Evolutionary conservation across 2,888 invertebrate species (phyloP), one percentile per base, ranked within the genome.

Genomic region (Andrena camellia): DNA sequence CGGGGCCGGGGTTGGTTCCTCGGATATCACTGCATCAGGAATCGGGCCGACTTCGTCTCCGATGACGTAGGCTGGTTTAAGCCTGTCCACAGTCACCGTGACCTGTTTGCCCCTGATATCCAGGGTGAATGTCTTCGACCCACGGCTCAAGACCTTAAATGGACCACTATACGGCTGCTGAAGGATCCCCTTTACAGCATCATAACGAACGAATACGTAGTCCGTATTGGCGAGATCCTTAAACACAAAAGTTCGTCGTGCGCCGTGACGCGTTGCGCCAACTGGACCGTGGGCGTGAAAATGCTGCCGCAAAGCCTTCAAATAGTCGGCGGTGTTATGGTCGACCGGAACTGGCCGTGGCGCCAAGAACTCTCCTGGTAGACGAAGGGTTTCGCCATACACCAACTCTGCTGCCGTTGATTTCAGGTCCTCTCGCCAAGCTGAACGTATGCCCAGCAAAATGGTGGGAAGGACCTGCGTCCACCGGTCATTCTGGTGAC

Each of bases 341-440:
- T 3, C n/a, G 1, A 17, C 1, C 10, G 33, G 8, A 8, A 7
- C 1, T 1, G 23, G 2, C 10, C 10, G 7, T 0, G 23, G 5
- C 2, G 23, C 5, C 17, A 89, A 79, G 59, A 90, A 88, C 59
- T 90, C 90, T 10, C 88, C 90, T 0, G 90, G 92, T 13, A 94
- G 50, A 1, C 89, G 83, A 5, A 93, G 63, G 0, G 84, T 62
- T 52, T 84, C 81, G 0, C 93, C 92, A 71, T 91, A 93, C 0
- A 93, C 84, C 64, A 93, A 73, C 59, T 92, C 90, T 0, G 93
- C 90, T 33, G 92, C 76, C 2, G 91, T 90, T 7, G 89, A 81
- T 29, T 88, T 67, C 2, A 92, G 35, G 73, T 93, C 91, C 52
- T 91, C 91, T 69, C 92, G 92, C 35, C 82, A 78, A 0, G 88